Conservation (phyloP, 2,797 vertebrate species). For the Fistularia commersonii region DNA sequence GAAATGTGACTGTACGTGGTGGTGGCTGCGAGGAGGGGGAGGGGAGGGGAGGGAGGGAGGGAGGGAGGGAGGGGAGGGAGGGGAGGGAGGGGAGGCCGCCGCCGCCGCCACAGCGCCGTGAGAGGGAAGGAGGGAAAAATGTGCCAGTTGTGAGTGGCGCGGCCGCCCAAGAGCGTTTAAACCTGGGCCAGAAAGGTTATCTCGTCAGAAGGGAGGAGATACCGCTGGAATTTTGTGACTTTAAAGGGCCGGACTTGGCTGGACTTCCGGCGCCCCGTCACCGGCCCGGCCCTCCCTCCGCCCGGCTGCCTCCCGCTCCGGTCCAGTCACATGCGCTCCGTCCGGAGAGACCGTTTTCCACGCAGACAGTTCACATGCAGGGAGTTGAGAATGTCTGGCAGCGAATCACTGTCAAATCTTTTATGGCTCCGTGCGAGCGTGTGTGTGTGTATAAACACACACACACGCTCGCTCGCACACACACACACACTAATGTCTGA, state of each 20-base stretch:
- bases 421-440: conserved; percentile 36
- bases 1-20: conserved; percentile 59
- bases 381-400: conserved; percentile 66
- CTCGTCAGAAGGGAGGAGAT: conserved; percentile 52
- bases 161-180: conserved; percentile 52
- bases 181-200: conserved; percentile 50
- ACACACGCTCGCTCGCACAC: too few relatives aligned
- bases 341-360: conserved; percentile 58
- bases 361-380: conserved; percentile 68
- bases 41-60: too few relatives aligned
- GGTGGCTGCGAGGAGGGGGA: too few relatives aligned
- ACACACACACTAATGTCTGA: conserved; percentile 61
- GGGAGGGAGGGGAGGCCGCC: too few relatives aligned
- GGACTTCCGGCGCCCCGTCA: conserved; percentile 46
- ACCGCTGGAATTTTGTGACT: conserved; percentile 57
- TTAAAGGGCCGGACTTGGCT: conserved; percentile 73
- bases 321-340: conserved; percentile 71
- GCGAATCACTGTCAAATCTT: conserved; percentile 63
- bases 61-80: too few relatives aligned
- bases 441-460: conserved; percentile 30
- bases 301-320: conserved; percentile 47
- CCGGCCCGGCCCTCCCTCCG: conserved; percentile 38
- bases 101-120: too few relatives aligned
- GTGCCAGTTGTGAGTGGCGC: conserved; percentile 36
- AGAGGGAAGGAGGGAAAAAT: background rate